A percentile compares a stretch with the other conserved stretches of the same genome.
Conservation (phyloP, 2,113 vertebrate genomes). For the Festucalex cinctus region DNA sequence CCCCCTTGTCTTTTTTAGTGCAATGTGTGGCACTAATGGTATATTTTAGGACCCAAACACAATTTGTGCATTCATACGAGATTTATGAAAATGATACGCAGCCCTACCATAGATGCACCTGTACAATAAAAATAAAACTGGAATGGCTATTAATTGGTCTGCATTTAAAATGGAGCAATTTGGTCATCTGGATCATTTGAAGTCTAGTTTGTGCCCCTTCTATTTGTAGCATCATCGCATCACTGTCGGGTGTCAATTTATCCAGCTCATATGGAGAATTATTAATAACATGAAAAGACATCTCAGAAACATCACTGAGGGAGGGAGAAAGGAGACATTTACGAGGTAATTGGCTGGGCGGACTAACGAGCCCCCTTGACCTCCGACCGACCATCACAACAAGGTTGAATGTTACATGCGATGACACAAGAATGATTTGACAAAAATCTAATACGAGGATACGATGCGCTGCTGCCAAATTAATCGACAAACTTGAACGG, state of each 20-base stretch:
- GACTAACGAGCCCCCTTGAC: slow-evolving; percentile 3
- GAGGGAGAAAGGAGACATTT: not conserved
- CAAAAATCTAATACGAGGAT: not conserved
- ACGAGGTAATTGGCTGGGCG: slow-evolving; percentile 36
- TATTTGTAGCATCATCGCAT: not conserved
- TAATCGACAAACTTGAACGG: not conserved
- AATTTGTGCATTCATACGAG: no score
- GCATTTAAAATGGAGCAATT: not conserved
- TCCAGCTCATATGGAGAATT: not conserved
- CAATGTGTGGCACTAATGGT: no score
- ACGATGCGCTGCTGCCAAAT: not conserved
- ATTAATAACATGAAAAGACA: slow-evolving; percentile 4
- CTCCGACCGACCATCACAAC: slow-evolving; percentile 27
- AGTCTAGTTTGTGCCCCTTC: not conserved
- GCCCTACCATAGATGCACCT: not conserved
- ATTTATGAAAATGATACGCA: no score
- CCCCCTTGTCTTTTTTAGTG: no score
- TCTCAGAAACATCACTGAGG: not conserved
- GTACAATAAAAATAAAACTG: not conserved
- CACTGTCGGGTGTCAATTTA: not conserved
- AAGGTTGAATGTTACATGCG: not conserved
- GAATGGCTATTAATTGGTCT: not conserved
- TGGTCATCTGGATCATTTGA: not conserved
- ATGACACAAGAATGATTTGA: no score
- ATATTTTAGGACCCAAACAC: no score